Percentiles rank a stretch among this genome's conserved stretches.
Evolutionary conservation across 2,888 invertebrate species (phyloP).

Genomic region (Pseudeuparius sepicola): DNA sequence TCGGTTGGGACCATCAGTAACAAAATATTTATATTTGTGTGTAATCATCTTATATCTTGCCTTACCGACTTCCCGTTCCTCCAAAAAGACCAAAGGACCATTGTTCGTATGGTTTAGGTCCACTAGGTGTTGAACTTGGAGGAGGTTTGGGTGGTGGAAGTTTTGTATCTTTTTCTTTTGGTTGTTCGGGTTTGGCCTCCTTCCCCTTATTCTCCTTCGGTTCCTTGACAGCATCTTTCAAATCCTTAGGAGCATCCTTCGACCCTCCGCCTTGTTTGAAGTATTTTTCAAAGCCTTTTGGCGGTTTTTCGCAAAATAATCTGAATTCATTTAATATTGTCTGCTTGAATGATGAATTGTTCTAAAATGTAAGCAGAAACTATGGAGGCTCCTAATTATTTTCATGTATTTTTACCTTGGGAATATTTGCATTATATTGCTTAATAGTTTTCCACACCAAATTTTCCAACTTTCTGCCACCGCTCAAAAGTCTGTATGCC

Average conservation of each 20-base stretch:
- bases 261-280: conserved; percentile 61
- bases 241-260: conserved; percentile 29
- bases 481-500: conserved; percentile 53
- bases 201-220: conserved; percentile 29
- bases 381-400: conserved; percentile 22
- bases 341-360: conserved; percentile 45
- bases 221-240: conserved; percentile 38
- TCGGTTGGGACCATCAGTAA: too few relatives aligned
- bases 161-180: conserved; percentile 29
- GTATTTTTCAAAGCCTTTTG: conserved; percentile 91
- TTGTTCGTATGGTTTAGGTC: conserved; percentile 38
- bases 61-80: conserved; percentile 38
- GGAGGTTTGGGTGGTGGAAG: conserved; percentile 39
- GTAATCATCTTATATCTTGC: conserved; percentile 2
- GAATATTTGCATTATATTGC: conserved; percentile 31
- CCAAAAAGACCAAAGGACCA: conserved; percentile 46
- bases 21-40: too few relatives aligned
- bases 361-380: conserved; percentile 35
- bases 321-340: conserved; percentile 51
- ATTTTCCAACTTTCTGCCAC: conserved; percentile 48
- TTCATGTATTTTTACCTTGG: conserved; percentile 29
- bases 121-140: conserved; percentile 28
- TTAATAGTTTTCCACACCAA: conserved; percentile 34
- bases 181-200: conserved; percentile 29
- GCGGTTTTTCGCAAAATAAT: conserved; percentile 65